These are phyloP conservation scores for Osmoderma eremita DNA, from an alignment of 2,888 invertebrate species.

Conservation along the genomic window DNA sequence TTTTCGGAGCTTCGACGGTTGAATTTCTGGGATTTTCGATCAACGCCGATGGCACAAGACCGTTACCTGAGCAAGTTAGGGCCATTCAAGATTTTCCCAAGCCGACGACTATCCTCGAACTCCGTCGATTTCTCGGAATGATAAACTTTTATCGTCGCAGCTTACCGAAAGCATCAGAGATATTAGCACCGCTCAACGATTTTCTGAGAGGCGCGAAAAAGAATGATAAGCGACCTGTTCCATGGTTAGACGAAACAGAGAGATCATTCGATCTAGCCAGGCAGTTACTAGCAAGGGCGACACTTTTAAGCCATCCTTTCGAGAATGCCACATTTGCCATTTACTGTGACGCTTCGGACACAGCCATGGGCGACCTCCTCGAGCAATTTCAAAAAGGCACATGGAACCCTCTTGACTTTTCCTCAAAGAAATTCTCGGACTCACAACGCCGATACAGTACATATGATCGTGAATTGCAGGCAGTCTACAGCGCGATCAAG, in stretches of 20 bases:
- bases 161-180: constrained; percentile 56
- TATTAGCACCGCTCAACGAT: constrained; percentile 54
- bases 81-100: constrained; percentile 46
- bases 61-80: constrained; percentile 47
- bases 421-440: constrained; percentile 55
- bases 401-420: too few species aligned
- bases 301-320: too few species aligned
- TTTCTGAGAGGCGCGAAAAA: too few species aligned
- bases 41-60: constrained; percentile 54
- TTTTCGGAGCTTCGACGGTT: constrained; percentile 26
- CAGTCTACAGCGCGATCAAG: constrained; percentile 42
- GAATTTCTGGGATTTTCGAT: constrained; percentile 52
- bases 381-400: neutral
- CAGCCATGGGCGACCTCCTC: constrained; percentile 38
- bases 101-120: constrained; percentile 51
- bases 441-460: constrained; percentile 53
- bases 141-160: constrained; percentile 58
- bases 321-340: too few species aligned
- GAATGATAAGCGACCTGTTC: too few species aligned
- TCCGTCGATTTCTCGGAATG: constrained; percentile 56
- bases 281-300: too few species aligned
- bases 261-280: too few species aligned
- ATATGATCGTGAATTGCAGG: constrained; percentile 42
- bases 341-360: too few species aligned
- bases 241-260: too few species aligned